Conservation (phyloP, 2,888 invertebrate genomes). For the Temnothorax rugatulus region DNA sequence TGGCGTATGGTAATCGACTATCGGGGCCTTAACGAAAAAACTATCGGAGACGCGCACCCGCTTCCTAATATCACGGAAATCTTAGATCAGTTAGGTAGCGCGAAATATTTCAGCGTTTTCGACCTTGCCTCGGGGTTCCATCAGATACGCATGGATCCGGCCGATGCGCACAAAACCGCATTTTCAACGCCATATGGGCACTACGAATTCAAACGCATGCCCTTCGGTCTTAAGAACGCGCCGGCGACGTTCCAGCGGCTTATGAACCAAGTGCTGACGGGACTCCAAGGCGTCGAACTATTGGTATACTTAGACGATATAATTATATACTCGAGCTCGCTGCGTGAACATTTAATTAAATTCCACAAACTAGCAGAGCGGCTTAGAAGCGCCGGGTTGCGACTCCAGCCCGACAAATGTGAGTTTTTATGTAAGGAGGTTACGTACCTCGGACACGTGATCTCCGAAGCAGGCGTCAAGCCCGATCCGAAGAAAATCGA, state of each 20-base stretch:
- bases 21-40: not conserved
- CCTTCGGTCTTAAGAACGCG: not conserved
- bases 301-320: not conserved
- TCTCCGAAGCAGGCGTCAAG: not conserved
- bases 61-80: too few relatives aligned
- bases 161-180: too few relatives aligned
- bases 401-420: not conserved
- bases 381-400: not conserved
- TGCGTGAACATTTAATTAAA: not conserved
- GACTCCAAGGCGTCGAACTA: not conserved
- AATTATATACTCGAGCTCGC: not conserved
- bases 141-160: too few relatives aligned
- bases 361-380: not conserved
- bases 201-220: not conserved
- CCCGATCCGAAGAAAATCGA: not conserved
- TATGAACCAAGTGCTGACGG: not conserved
- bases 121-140: not conserved
- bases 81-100: not conserved
- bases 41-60: too few relatives aligned
- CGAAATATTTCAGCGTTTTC: too few relatives aligned
- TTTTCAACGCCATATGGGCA: not conserved
- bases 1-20: not conserved
- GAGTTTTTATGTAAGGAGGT: not conserved
- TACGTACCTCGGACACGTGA: not conserved
- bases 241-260: not conserved